Conservation (phyloP, 2,888 invertebrate species). For the Orthosia gothica region DNA sequence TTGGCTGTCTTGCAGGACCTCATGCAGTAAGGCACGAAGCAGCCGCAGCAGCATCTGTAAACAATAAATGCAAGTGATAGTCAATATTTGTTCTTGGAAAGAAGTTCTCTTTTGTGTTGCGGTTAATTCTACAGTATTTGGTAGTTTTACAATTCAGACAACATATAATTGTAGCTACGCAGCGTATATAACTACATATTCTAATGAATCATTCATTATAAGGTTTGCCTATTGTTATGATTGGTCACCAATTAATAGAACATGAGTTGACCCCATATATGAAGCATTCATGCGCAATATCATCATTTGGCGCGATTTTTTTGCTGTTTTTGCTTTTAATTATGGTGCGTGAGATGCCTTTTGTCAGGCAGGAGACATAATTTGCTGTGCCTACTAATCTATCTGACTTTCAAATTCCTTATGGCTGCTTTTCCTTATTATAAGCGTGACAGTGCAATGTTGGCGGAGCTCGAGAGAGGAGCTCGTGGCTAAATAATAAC, state of each 20-base stretch:
- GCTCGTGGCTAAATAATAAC: too few species aligned
- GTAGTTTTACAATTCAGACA: neutral
- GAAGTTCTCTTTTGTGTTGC: slow-evolving; percentile 4
- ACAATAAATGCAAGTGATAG: slow-evolving; percentile 11
- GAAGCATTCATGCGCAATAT: neutral
- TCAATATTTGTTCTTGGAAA: neutral
- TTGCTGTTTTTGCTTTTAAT: neutral
- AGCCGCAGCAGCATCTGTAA: slow-evolving; percentile 88
- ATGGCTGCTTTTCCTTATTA: neutral
- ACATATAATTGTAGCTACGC: neutral
- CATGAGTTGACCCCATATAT: slow-evolving; percentile 17
- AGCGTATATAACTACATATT: neutral
- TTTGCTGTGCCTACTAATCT: neutral
- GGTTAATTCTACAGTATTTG: neutral
- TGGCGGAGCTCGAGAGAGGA: too few species aligned
- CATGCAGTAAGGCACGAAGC: slow-evolving; percentile 89
- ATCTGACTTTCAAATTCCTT: neutral
- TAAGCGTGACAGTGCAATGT: neutral
- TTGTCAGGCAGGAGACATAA: neutral
- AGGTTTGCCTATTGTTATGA: slow-evolving; percentile 21
- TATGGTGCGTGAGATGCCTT: neutral
- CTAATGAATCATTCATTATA: slow-evolving; percentile 32
- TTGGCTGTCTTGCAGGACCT: slow-evolving; percentile 90
- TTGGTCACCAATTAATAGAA: slow-evolving; percentile 29
- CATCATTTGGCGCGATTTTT: too few species aligned